Evolutionary conservation across 2,888 invertebrate genomes (phyloP), one percentile per base, ranked within the genome.

Genomic region (Limenitis camilla): DNA sequence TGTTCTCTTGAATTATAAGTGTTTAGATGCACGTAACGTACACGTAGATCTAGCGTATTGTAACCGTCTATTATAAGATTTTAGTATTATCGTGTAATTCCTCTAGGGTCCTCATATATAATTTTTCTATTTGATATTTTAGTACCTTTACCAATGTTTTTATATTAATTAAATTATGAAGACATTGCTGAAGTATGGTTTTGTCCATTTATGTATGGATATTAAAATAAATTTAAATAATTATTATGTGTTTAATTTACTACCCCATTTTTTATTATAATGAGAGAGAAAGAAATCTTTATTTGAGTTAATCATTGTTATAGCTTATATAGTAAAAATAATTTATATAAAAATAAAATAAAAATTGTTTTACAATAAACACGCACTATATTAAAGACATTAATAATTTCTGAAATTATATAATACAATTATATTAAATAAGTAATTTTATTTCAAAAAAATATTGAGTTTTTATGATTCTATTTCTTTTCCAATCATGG

Each of bases 141-240:
- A 76, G 69, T 69, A 56, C 65, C 76, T 81, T 77, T 72, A 68
- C 60, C 74, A 76, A 77, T 85, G 83, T 83, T 76, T 81, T 83
- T 77, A 68, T 80, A 77, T 59, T 67, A 65, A 59, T 66, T 56
- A 59, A 58, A 63, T 61, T 73, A 73, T 78, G 67, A 75, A 74
- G 68, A 78, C 81, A 81, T 81, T 85, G 78, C 62, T 75, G 69
- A 78, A 76, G 78, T 71, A 71, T 73, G 71, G 70, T 66, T 78
- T 76, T 72, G 77, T 85, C 82, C 83, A 81, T 81, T 72, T 70
- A 69, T 77, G 74, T 76, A 81, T 83, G 83, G 82, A 84, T 78
- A 80, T 72, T 81, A 78, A 83, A 84, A 68, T 76, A 74, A 74
- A 77, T 73, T 78, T 72, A 75, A 79, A n/a, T n/a, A 72, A 72